Evolutionary conservation across 2,113 vertebrate genomes (phyloP), one percentile per base, ranked within the genome.

Genomic region (Mionectes macconnelli): DNA sequence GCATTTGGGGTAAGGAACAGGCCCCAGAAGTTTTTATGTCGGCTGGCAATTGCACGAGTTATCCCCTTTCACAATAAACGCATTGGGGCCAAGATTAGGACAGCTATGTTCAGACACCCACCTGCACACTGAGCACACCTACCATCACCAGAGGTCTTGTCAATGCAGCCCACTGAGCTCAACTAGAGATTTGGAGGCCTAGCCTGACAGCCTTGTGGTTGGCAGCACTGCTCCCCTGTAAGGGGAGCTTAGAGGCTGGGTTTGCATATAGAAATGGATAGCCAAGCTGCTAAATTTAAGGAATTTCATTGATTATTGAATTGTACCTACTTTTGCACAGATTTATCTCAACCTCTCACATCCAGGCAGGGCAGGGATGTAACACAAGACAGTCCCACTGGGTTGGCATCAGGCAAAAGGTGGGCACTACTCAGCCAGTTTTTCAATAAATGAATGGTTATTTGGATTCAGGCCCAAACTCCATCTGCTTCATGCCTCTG

Each of bases 1-100:
- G 37, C 49, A 1, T 7, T 30, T 1, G 0, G 6, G 2, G 12
- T 14, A 15, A 25, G 56, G 24, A 35, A 31, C 35, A 4, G 14
- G 5, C 24, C 60, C 24, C 52, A 52, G 42, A 63, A 52, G 30
- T 4, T 66, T 30, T 84, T 11, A 16, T 1, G 0, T 1, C 10
- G 28, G 12, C 14, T 45, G 18, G 10, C 37, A 27, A 14, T 89
- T 23, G 20, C 5, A 6, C 6, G 44, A 59, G 7, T 47, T 76
- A 20, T 19, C 21, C 19, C 7, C 3, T 33, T 80, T n/a, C 35
- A n/a, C 17, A 21, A 4, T 15, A 28, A 55, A 81, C 72, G 4
- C 53, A 4, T 70, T 69, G 0, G 0, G n/a, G 28, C 24, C 45
- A 8, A 68, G 44, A 16, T 27, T 13, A 25, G 42, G 40, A 27